A percentile compares a stretch with the other conserved stretches of the same genome.
phyloP scores from a whole-genome alignment of 1,140 invertebrate species.

The Neotoxoptera formosana region DNA sequence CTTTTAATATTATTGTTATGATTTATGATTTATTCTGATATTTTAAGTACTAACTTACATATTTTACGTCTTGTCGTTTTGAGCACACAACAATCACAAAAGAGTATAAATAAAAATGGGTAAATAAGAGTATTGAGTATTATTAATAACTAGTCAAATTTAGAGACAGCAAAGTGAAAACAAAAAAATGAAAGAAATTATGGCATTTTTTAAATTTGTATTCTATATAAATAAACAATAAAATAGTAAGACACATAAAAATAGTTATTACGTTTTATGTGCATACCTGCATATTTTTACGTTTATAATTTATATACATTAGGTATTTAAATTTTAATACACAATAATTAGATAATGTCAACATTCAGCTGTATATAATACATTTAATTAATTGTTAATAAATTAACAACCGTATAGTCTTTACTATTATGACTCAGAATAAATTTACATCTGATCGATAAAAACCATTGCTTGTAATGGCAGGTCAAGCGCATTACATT shows the following conservation, averaged over 20 bases:
- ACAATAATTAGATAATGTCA: not conserved
- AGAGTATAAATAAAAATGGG: too few relatives aligned
- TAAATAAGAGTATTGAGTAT: not conserved
- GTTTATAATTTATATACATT: not conserved
- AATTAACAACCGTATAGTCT: not conserved
- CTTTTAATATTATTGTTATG: not conserved
- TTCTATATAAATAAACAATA: not conserved
- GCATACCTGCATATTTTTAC: not conserved
- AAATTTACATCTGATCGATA: too few relatives aligned
- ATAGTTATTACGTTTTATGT: not conserved
- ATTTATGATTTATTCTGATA: too few relatives aligned
- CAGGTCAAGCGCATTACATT: not conserved
- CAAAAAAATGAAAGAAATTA: not conserved
- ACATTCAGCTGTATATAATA: not conserved
- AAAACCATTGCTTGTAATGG: not conserved
- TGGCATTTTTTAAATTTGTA: not conserved
- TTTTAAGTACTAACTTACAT: too few relatives aligned
- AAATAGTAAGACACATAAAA: not conserved
- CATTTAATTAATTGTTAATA: not conserved
- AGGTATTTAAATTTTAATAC: not conserved
- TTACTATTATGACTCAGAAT: not conserved
- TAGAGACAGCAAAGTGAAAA: not conserved
- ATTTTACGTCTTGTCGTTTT: not conserved
- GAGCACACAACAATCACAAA: not conserved
- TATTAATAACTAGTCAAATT: not conserved